Base-by-base conservation (phyloP, 2,113 vertebrate species). In the Oophaga pumilio region DNA sequence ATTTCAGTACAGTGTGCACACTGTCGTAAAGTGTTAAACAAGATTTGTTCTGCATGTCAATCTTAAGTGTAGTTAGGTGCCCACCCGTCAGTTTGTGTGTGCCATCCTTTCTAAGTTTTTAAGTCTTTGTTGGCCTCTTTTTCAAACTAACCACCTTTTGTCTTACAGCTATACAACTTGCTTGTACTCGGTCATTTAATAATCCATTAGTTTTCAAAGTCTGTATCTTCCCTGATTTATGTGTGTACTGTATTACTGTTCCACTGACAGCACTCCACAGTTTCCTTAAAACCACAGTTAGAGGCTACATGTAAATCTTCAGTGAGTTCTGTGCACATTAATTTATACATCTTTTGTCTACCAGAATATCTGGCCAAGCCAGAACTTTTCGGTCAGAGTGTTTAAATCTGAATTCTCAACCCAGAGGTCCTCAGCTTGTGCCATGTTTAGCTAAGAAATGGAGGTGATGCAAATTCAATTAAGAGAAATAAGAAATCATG, bases 21-120 rank as follows among this genome's bases (percentile, higher is more conserved):
- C 64, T 87, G 76, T 80, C 56, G 85, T 66, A 62, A 24, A 87
- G 66, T 28, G 24, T 74, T 87, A 82, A 87, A 82, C 82, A 28
- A 87, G 66, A 81, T 87, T 87, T 87, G 86, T 87, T 87, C 77
- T 82, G 78, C 28, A 20, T 73, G 76, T 60, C 85, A 73, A n/a
- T 56, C n/a, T 50, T 26, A 4, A 50, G 76, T 87, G 66, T 69
- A 73, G 28, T 86, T 24, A 86, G 14, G 26, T 78, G 33, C 62
- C 84, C 28, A 49, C 33, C 33, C 33, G 33, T 73, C 69, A 73
- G 26, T 78, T 43, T 50, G 57, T 73, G 77, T 64, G 80, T n/a
- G 60, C 59, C 76, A 64, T 66, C 59, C 26, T 82, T 62, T 62
- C 26, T 50, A 13, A 52, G 13, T 53, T 52, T 76, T 20, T 52